Evolutionary conservation across 1,140 invertebrate genomes (phyloP).

Genomic region (Ganaspis sp.): DNA sequence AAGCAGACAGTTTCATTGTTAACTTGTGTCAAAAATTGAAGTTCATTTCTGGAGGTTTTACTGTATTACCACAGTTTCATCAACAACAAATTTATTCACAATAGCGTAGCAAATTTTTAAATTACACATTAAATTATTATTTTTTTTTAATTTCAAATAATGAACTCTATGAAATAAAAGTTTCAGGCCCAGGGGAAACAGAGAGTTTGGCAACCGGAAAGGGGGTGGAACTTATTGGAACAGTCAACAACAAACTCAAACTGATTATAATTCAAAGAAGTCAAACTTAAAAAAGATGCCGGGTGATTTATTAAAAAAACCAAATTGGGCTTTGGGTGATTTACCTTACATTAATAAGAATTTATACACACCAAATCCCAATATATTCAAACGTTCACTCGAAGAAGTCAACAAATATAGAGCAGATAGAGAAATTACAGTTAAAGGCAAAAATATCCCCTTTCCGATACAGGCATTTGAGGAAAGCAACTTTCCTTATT

Average conservation of each 20-base stretch:
- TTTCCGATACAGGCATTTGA: constrained; percentile 92
- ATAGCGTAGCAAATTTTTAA: no score
- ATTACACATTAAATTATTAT: no score
- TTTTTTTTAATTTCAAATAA: no score
- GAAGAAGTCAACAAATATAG: constrained; percentile 87
- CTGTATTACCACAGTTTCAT: no score
- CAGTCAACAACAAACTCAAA: constrained; percentile 67
- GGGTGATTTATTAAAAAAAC: constrained; percentile 88
- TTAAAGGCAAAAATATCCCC: constrained; percentile 88
- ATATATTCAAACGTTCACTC: constrained; percentile 83
- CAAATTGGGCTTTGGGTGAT: constrained; percentile 87
- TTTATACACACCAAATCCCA: constrained; percentile 91
- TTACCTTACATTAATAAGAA: constrained; percentile 93
- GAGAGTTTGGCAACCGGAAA: constrained; percentile 69
- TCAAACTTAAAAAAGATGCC: constrained; percentile 79
- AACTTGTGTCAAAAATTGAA: no score
- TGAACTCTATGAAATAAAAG: constrained; percentile 39
- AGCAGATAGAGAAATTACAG: constrained; percentile 88
- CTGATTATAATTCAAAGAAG: constrained; percentile 66
- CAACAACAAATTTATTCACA: no score
- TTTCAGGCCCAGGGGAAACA: constrained; percentile 70
- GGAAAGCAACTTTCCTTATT: constrained; percentile 92
- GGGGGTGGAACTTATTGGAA: constrained; percentile 72
- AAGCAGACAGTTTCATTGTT: no score
- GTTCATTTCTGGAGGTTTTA: no score